Conservation (phyloP, 2,888 invertebrate species). For the Netelia virgata region DNA sequence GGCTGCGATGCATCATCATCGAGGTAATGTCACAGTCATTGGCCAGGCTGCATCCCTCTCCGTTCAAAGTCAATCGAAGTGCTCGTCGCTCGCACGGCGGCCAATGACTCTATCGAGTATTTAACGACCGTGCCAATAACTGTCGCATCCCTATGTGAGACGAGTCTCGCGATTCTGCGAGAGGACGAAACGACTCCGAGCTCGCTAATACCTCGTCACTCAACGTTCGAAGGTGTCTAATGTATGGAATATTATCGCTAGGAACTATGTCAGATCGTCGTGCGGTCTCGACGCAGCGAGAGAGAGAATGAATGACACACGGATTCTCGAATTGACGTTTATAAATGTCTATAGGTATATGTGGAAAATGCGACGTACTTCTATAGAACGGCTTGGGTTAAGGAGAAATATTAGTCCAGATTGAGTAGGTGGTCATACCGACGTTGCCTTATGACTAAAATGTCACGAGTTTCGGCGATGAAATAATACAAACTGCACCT, state of each 20-base stretch:
- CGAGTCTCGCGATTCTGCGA: background rate
- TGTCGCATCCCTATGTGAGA: background rate
- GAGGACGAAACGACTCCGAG: conserved; percentile 14
- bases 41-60: too few relatives aligned
- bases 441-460: conserved; percentile 68
- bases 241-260: conserved; percentile 20
- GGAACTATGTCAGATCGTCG: conserved; percentile 41
- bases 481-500: conserved; percentile 60
- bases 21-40: too few relatives aligned
- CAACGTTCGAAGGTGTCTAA: conserved; percentile 39
- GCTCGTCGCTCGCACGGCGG: background rate
- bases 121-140: too few relatives aligned
- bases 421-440: conserved; percentile 69
- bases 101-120: background rate
- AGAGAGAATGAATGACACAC: conserved; percentile 31
- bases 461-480: conserved; percentile 71
- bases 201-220: conserved; percentile 37
- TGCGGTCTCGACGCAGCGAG: conserved; percentile 18
- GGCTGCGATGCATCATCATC: background rate
- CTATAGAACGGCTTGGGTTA: too few relatives aligned
- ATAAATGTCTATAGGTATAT: conserved; percentile 18
- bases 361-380: background rate
- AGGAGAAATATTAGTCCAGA: conserved; percentile 64
- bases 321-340: conserved; percentile 12
- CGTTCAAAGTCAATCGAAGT: background rate